phyloP scores from a whole-genome alignment of 2,797 vertebrate species.

The Dallia pectoralis region DNA sequence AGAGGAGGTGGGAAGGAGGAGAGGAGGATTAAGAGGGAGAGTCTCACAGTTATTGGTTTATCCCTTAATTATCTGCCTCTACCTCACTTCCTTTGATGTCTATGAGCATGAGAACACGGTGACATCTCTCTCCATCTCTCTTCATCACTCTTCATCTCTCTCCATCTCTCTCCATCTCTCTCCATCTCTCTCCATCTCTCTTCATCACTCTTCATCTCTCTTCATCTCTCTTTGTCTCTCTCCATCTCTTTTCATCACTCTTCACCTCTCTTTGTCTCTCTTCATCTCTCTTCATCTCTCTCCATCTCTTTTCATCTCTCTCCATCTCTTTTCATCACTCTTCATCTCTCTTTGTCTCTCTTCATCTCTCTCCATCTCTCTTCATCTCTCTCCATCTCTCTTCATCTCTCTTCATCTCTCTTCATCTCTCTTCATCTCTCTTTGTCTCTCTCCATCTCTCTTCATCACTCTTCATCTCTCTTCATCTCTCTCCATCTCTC shows the following conservation, averaged over 20 bases:
- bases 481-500: too few species aligned
- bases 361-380: too few species aligned
- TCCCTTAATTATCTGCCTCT: background rate
- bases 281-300: background rate
- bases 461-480: background rate
- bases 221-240: background rate
- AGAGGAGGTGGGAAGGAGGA: background rate
- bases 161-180: background rate
- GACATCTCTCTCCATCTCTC: background rate
- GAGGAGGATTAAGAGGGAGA: background rate
- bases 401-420: background rate
- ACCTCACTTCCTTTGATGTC: background rate
- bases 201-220: too few species aligned
- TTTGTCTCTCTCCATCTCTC: background rate
- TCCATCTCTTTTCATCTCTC: too few species aligned
- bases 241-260: too few species aligned
- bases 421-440: too few species aligned
- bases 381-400: background rate
- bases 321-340: background rate
- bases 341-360: background rate
- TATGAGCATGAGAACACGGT: background rate
- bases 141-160: background rate
- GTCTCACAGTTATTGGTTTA: background rate
- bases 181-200: too few species aligned
- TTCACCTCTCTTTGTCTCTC: too few species aligned